A percentile compares a stretch with the other conserved stretches of the same genome.
Conservation (phyloP, 1,140 invertebrate species). For the Aphaenogaster rudis region DNA sequence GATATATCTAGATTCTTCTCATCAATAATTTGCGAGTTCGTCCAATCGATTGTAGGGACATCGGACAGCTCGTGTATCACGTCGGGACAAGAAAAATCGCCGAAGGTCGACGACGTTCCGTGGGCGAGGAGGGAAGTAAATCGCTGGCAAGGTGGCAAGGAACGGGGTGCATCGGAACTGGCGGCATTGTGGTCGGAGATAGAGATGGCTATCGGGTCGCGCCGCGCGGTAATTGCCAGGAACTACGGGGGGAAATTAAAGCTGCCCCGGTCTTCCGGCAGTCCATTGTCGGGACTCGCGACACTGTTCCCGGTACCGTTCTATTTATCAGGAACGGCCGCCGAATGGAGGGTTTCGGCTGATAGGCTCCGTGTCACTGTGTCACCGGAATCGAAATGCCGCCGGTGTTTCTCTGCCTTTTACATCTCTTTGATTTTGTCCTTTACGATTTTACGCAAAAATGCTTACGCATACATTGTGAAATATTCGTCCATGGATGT, state of each 20-base stretch:
- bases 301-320: constrained; percentile 80
- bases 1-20: constrained; percentile 4
- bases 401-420: constrained; percentile 29
- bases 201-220: constrained; percentile 84
- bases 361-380: constrained; percentile 84
- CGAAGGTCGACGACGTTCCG: constrained; percentile 62
- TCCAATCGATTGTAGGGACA: neutral
- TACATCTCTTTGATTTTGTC: constrained; percentile 9
- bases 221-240: constrained; percentile 85
- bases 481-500: neutral
- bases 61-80: constrained; percentile 40
- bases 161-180: constrained; percentile 76
- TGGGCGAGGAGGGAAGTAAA: constrained; percentile 42
- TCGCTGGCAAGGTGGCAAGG: constrained; percentile 66
- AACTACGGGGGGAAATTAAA: constrained; percentile 86
- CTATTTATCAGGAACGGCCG: constrained; percentile 83
- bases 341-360: constrained; percentile 78
- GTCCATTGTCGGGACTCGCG: constrained; percentile 82
- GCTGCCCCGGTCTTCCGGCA: constrained; percentile 84
- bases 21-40: constrained; percentile 24
- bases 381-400: constrained; percentile 82
- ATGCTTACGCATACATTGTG: constrained; percentile 2
- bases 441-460: neutral
- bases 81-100: constrained; percentile 59
- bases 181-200: constrained; percentile 84